A percentile compares a stretch with the other conserved stretches of the same genome.
These are phyloP conservation scores for Phenganax marumi DNA, from an alignment of 92 coral and sea anemone species.

Conservation along the genomic window DNA sequence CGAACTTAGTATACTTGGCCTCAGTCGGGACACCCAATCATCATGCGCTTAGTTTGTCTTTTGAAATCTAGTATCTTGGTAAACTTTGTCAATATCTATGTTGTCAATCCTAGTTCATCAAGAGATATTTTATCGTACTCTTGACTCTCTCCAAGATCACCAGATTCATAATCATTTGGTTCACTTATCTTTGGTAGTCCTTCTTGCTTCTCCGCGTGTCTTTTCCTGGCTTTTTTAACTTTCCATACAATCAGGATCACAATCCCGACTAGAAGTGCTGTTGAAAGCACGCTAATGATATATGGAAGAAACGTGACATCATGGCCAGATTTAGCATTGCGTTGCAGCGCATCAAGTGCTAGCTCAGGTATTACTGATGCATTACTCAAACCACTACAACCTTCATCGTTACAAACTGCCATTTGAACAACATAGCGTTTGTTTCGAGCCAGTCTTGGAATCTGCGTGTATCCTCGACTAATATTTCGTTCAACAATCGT, in stretches of 20 bases:
- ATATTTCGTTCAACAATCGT: background rate
- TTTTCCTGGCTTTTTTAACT: background rate
- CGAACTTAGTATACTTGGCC: too few species aligned
- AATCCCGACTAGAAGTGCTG: background rate
- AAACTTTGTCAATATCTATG: too few species aligned
- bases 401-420: constrained; percentile 19
- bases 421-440: constrained; percentile 9
- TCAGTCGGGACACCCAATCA: too few species aligned
- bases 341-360: background rate
- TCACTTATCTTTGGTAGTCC: background rate
- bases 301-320: background rate
- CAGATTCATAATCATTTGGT: background rate
- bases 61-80: too few species aligned
- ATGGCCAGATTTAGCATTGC: background rate
- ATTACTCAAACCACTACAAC: constrained; percentile 10
- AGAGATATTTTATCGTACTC: background rate
- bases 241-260: background rate
- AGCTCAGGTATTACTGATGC: background rate
- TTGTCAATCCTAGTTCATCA: too few species aligned
- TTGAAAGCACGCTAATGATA: background rate
- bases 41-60: too few species aligned
- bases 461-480: background rate
- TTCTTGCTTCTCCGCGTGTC: background rate
- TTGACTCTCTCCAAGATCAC: background rate
- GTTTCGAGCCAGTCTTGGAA: background rate